phyloP scores from a whole-genome alignment of 92 coral and sea anemone species.

The Diadumene lineata region DNA sequence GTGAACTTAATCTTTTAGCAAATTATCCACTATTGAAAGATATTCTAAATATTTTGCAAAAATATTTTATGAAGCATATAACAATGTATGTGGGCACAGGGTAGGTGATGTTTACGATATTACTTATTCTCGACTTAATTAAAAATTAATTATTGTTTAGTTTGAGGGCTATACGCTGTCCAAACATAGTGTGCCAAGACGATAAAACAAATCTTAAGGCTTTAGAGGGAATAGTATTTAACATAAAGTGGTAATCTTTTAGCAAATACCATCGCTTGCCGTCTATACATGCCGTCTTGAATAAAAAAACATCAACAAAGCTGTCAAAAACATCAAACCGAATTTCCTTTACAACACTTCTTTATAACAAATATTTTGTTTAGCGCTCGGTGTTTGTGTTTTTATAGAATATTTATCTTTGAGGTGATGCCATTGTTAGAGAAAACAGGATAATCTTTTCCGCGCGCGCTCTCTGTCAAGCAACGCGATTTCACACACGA shows the following conservation, averaged over 20 bases:
- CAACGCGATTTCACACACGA: background rate
- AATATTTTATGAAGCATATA: background rate
- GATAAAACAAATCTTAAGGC: slow-evolving; percentile 2
- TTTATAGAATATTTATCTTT: no score
- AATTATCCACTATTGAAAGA: background rate
- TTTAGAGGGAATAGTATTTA: background rate
- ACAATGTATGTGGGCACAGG: background rate
- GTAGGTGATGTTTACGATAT: background rate
- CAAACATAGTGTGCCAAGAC: background rate
- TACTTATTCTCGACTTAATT: background rate
- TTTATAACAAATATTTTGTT: background rate
- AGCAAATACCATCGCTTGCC: background rate
- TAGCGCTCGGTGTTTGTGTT: no score
- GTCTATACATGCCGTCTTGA: background rate
- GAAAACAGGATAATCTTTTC: background rate
- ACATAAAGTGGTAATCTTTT: background rate
- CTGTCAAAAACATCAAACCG: background rate
- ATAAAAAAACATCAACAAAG: background rate
- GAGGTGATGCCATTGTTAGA: background rate
- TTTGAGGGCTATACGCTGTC: background rate
- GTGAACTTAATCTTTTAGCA: background rate
- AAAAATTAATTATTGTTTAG: slow-evolving; percentile 2
- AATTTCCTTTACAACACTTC: background rate
- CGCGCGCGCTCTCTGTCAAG: background rate
- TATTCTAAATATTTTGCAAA: no score